These are phyloP conservation scores for Reinhardtius hippoglossoides DNA, from an alignment of 2,113 vertebrate genomes.

Conservation along the genomic window DNA sequence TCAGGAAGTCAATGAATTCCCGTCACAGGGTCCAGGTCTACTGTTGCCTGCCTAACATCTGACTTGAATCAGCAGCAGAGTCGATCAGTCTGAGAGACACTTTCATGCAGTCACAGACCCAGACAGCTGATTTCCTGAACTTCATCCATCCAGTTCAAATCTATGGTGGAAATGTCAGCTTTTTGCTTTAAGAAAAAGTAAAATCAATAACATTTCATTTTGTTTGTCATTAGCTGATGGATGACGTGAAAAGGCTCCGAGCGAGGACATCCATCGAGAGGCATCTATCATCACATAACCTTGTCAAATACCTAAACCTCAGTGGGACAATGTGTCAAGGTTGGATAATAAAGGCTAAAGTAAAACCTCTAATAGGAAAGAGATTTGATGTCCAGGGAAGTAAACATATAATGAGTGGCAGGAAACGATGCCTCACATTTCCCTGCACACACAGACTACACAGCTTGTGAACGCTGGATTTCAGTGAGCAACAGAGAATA, in stretches of 20 bases:
- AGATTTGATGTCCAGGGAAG: not conserved
- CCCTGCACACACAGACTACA: too few relatives aligned
- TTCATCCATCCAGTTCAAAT: not conserved
- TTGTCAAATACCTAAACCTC: conserved; percentile 8
- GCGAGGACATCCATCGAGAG: conserved; percentile 11
- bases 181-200: conserved; percentile 1
- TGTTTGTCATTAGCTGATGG: conserved; percentile 10
- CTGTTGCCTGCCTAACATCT: not conserved
- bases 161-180: not conserved
- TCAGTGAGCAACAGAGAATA: too few relatives aligned
- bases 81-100: not conserved
- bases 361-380: conserved; percentile 24
- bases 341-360: conserved; percentile 41
- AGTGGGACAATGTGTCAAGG: conserved; percentile 23
- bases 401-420: not conserved
- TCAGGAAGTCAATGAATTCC: not conserved
- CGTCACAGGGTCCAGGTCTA: not conserved
- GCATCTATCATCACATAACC: conserved; percentile 21
- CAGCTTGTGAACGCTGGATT: too few relatives aligned
- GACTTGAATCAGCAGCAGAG: conserved; percentile 15
- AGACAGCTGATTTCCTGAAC: conserved; percentile 11
- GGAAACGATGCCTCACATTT: not conserved
- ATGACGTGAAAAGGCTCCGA: conserved; percentile 15
- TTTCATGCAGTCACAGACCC: too few relatives aligned
- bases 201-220: conserved; percentile 30